These are phyloP conservation scores for Scleropages formosus DNA, from an alignment of 2,797 vertebrate species.

Conservation along the genomic window DNA sequence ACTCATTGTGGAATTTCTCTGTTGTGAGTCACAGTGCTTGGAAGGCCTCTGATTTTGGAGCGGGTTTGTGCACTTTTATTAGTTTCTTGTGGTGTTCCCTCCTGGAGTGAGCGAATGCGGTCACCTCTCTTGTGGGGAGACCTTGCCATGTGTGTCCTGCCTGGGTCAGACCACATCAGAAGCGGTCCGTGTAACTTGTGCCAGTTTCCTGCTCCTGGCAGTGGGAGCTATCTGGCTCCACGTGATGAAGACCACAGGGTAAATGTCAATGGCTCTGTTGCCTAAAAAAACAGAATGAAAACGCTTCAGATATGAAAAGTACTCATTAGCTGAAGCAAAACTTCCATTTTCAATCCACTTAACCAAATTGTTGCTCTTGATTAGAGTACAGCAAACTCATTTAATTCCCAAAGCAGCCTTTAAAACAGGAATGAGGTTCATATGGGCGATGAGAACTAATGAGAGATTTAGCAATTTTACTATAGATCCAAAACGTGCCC, in stretches of 20 bases:
- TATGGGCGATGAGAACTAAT: background rate
- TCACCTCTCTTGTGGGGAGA: conserved; percentile 16
- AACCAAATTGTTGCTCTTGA: background rate
- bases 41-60: background rate
- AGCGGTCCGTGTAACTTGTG: background rate
- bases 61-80: background rate
- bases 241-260: conserved; percentile 6
- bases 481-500: background rate
- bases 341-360: conserved; percentile 16
- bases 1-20: conserved; percentile 2
- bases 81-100: background rate
- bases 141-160: conserved; percentile 16
- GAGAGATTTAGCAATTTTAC: background rate
- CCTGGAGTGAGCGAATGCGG: background rate
- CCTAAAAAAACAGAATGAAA: background rate
- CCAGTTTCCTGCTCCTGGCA: background rate
- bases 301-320: conserved; percentile 12
- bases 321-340: conserved; percentile 1
- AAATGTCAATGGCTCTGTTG: background rate
- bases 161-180: conserved; percentile 9
- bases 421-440: background rate
- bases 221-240: conserved; percentile 2
- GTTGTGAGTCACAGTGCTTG: conserved; percentile 7
- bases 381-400: background rate
- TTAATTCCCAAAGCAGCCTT: background rate